phyloP scores from a whole-genome alignment of 2,797 vertebrate species.

The Neostethus bicornis region DNA sequence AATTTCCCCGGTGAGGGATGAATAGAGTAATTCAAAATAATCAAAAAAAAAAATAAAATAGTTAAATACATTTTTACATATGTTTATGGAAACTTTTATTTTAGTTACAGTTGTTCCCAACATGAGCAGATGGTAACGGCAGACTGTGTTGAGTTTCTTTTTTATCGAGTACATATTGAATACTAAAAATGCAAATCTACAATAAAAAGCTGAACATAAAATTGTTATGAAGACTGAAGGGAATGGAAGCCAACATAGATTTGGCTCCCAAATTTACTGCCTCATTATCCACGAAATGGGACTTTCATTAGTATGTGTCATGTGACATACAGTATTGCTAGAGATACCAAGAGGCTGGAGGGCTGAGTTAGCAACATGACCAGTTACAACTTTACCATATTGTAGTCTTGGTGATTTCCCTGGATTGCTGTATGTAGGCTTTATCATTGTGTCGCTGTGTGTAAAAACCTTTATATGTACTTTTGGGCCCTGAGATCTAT shows the following conservation, averaged over 20 bases:
- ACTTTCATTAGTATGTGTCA: slow-evolving; percentile 34
- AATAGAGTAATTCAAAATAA: too few species aligned
- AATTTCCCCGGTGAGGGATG: too few species aligned
- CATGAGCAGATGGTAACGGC: slow-evolving; percentile 7
- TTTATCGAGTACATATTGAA: background rate
- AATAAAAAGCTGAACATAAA: slow-evolving; percentile 23
- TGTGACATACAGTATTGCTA: slow-evolving; percentile 42
- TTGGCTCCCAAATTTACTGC: slow-evolving; percentile 32
- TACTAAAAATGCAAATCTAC: slow-evolving; percentile 20
- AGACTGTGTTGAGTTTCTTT: slow-evolving; percentile 4
- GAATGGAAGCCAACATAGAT: slow-evolving; percentile 14
- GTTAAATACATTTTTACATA: background rate
- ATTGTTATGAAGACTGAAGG: slow-evolving; percentile 27
- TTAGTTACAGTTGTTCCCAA: background rate
- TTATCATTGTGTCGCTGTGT: slow-evolving; percentile 24
- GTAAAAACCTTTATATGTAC: slow-evolving; percentile 22
- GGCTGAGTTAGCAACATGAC: slow-evolving; percentile 36
- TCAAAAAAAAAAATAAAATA: too few species aligned
- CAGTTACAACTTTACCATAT: slow-evolving; percentile 28
- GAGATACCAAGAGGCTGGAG: slow-evolving; percentile 46
- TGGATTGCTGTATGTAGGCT: slow-evolving; percentile 22
- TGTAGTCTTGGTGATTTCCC: slow-evolving; percentile 38
- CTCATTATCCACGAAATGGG: slow-evolving; percentile 22
- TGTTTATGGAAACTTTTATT: slow-evolving; percentile 1
- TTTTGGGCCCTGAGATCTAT: slow-evolving; percentile 38